Percentiles rank a stretch among this genome's conserved stretches.
Evolutionary conservation across 2,888 invertebrate genomes (phyloP).

Genomic region (Cheilosia vernalis): DNA sequence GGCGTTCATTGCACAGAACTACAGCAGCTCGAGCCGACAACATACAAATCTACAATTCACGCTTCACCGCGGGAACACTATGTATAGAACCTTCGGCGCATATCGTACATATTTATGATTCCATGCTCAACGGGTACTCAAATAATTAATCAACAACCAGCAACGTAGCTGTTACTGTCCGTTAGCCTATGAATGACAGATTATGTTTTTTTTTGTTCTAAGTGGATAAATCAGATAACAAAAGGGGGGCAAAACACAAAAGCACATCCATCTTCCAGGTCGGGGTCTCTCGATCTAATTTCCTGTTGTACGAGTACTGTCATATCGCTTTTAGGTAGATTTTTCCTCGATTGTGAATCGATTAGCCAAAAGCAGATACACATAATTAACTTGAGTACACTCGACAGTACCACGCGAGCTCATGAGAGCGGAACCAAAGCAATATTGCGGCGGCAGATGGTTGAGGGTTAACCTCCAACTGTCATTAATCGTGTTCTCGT

Average conservation of each 20-base stretch:
- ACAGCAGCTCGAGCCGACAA: neutral
- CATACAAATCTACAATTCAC: slow-evolving; percentile 10
- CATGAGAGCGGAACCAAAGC: slow-evolving; percentile 47
- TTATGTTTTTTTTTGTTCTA: slow-evolving; percentile 3
- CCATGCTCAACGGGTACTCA: slow-evolving; percentile 9
- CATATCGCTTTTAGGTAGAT: slow-evolving; percentile 28
- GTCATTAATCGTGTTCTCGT: slow-evolving; percentile 62
- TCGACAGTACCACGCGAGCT: slow-evolving; percentile 10
- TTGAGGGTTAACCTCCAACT: slow-evolving; percentile 25
- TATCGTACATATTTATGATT: slow-evolving; percentile 6
- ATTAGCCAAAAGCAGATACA: slow-evolving; percentile 27
- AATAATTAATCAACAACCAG: slow-evolving; percentile 31
- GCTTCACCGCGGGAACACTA: slow-evolving; percentile 21
- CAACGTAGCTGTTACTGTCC: neutral
- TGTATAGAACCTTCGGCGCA: neutral
- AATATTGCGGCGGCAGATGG: slow-evolving; percentile 41
- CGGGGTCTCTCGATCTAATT: slow-evolving; percentile 31
- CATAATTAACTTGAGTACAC: neutral
- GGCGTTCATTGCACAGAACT: slow-evolving; percentile 1
- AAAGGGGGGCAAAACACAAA: slow-evolving; percentile 27
- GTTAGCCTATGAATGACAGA: slow-evolving; percentile 22
- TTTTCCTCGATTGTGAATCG: slow-evolving; percentile 30
- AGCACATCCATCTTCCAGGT: slow-evolving; percentile 35
- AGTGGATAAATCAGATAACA: slow-evolving; percentile 38
- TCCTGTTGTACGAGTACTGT: slow-evolving; percentile 31